phyloP scores from a whole-genome alignment of 2,888 invertebrate genomes.

The Synergus gifuensis region DNA sequence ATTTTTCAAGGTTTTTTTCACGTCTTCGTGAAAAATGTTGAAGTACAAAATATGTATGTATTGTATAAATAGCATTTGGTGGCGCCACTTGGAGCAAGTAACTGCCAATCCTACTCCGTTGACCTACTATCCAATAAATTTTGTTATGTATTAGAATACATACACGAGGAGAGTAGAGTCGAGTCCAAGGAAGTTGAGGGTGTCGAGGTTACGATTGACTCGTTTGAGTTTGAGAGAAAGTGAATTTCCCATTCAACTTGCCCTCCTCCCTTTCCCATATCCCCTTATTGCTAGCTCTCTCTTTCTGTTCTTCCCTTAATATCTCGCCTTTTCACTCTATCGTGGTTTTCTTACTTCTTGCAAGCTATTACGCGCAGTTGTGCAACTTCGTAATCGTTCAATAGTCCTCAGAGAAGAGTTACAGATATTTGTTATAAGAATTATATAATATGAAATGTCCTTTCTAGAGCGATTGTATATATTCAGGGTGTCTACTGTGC shows the following conservation, averaged over 20 bases:
- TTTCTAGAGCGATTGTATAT: too few relatives aligned
- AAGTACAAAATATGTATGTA: not conserved
- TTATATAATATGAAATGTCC: too few relatives aligned
- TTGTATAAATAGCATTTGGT: constrained; percentile 17
- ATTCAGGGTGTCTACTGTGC: too few relatives aligned
- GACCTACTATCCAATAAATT: constrained; percentile 25
- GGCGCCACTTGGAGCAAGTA: not conserved
- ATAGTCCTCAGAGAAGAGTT: constrained; percentile 1
- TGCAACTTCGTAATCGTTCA: constrained; percentile 21
- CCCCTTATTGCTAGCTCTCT: constrained; percentile 26
- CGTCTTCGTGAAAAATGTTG: not conserved
- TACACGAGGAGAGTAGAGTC: constrained; percentile 5
- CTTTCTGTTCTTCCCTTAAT: constrained; percentile 18
- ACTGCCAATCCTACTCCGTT: constrained; percentile 17
- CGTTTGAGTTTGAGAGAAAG: constrained; percentile 36
- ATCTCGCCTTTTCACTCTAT: constrained; percentile 10
- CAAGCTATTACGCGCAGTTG: not conserved
- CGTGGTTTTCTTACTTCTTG: not conserved
- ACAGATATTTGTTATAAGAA: not conserved
- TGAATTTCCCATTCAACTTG: constrained; percentile 35
- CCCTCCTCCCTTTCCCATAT: not conserved
- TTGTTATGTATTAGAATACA: constrained; percentile 8
- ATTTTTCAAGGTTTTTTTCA: not conserved
- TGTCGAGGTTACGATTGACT: constrained; percentile 53
- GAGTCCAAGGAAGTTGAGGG: constrained; percentile 48